A percentile compares a stretch with the other conserved stretches of the same genome.
These are phyloP conservation scores for Zoroaster sp. DNA, from an alignment of 53 echinoderm and acorn worm species.

Conservation along the genomic window DNA sequence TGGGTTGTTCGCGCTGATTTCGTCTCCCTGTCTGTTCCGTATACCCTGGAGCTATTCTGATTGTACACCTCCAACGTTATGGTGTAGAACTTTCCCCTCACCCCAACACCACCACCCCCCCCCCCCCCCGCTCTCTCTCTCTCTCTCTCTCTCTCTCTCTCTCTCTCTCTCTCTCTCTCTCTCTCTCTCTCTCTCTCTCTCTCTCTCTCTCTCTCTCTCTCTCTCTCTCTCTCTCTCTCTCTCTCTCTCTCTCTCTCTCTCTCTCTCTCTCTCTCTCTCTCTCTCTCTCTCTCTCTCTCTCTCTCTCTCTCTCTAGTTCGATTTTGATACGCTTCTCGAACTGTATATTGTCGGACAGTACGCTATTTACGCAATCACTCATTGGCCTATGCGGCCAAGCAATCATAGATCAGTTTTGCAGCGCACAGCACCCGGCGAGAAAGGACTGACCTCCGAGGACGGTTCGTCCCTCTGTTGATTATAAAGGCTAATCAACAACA, in stretches of 20 bases:
- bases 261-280: too few species aligned
- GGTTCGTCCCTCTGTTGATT: not conserved
- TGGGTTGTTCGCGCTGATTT: not conserved
- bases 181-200: not conserved
- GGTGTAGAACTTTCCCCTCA: conserved; percentile 25
- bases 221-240: too few species aligned
- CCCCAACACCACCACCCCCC: too few species aligned
- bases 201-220: not conserved
- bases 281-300: not conserved
- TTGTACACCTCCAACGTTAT: conserved; percentile 55
- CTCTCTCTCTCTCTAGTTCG: not conserved
- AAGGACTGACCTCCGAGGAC: not conserved
- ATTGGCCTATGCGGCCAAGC: not conserved
- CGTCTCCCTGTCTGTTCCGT: conserved; percentile 20
- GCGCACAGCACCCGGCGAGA: not conserved
- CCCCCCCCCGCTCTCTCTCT: not conserved
- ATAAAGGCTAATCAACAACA: not conserved
- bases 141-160: not conserved
- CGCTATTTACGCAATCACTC: conserved; percentile 19
- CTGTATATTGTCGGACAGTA: not conserved
- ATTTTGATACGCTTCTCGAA: conserved; percentile 11
- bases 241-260: not conserved
- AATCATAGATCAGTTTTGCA: not conserved
- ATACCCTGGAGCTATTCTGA: conserved; percentile 37
- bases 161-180: not conserved